These are phyloP conservation scores for Drosophila elegans DNA, from an alignment of 1,140 invertebrate species.

Conservation along the genomic window DNA sequence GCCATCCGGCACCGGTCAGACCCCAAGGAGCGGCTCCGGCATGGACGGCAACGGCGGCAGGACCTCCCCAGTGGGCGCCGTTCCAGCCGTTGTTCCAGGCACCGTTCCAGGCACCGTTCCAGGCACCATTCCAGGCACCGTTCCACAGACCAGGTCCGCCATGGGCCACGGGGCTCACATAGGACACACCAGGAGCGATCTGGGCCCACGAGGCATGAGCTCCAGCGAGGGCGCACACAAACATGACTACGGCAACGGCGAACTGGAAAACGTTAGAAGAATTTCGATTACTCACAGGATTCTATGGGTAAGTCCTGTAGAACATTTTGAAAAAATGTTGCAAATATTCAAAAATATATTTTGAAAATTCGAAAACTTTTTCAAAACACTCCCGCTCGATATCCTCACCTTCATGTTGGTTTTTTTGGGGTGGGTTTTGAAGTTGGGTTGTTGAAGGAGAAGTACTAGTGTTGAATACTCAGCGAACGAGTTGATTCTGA, in stretches of 20 bases:
- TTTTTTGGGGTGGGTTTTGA: conserved; percentile 54
- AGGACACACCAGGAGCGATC: conserved; percentile 74
- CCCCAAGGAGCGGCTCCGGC: conserved; percentile 65
- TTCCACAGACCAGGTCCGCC: conserved; percentile 59
- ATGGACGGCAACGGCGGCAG: conserved; percentile 72
- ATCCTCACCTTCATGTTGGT: conserved; percentile 83
- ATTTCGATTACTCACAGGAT: neutral
- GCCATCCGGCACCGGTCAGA: conserved; percentile 62
- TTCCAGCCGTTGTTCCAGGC: conserved; percentile 57
- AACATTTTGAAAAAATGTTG: neutral
- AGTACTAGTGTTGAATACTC: conserved; percentile 80
- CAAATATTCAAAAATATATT: neutral
- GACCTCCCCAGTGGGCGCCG: conserved; percentile 53
- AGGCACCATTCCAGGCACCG: conserved; percentile 62
- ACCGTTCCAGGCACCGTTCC: conserved; percentile 66
- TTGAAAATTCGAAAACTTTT: neutral
- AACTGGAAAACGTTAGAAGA: conserved; percentile 55
- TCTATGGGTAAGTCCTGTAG: neutral
- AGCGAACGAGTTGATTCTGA: conserved; percentile 84
- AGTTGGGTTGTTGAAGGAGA: conserved; percentile 65
- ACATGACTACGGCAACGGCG: conserved; percentile 84
- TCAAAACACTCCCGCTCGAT: neutral
- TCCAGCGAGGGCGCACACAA: conserved; percentile 79
- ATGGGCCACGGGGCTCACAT: conserved; percentile 73
- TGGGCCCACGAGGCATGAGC: conserved; percentile 74